Evolutionary conservation across 2,888 invertebrate species (phyloP).

Genomic region (Drosophila monieri): DNA sequence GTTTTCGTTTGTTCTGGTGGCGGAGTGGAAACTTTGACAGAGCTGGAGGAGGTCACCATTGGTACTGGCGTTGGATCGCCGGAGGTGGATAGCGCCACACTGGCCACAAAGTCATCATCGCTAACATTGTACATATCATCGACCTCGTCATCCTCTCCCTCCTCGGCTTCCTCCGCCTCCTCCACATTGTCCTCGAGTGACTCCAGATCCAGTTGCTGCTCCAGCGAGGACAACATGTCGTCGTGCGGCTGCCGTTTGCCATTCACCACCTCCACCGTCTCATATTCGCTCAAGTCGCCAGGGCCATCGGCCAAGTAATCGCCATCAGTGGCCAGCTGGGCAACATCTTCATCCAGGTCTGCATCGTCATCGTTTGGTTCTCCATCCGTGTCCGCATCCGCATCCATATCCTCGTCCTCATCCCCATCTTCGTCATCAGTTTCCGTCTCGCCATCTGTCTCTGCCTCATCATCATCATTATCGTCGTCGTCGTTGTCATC

Average conservation of each 20-base stretch:
- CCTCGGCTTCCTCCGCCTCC: slow-evolving; percentile 37
- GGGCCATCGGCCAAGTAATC: slow-evolving; percentile 69
- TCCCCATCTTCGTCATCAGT: slow-evolving; percentile 41
- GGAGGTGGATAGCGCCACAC: slow-evolving; percentile 59
- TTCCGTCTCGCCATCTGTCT: slow-evolving; percentile 33
- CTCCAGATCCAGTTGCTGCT: slow-evolving; percentile 70
- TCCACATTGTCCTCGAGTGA: slow-evolving; percentile 67
- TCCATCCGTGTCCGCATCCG: slow-evolving; percentile 28
- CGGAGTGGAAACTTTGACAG: slow-evolving; percentile 11
- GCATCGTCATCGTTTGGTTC: slow-evolving; percentile 53
- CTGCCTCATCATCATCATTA: slow-evolving; percentile 39
- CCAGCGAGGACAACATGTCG: slow-evolving; percentile 62
- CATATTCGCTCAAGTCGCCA: slow-evolving; percentile 58
- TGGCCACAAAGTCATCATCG: slow-evolving; percentile 75
- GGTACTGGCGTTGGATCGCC: slow-evolving; percentile 50
- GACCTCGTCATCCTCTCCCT: slow-evolving; percentile 47
- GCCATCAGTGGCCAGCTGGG: slow-evolving; percentile 51
- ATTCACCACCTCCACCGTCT: slow-evolving; percentile 46
- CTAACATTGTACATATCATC: slow-evolving; percentile 72
- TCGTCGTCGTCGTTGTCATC: slow-evolving; percentile 16
- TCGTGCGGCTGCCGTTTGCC: slow-evolving; percentile 51
- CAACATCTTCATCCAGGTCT: slow-evolving; percentile 59
- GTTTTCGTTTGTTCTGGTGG: background rate
- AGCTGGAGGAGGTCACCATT: slow-evolving; percentile 8
- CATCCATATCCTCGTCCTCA: slow-evolving; percentile 30